Conservation (phyloP, 1,140 invertebrate genomes). For the Limonius californicus region DNA sequence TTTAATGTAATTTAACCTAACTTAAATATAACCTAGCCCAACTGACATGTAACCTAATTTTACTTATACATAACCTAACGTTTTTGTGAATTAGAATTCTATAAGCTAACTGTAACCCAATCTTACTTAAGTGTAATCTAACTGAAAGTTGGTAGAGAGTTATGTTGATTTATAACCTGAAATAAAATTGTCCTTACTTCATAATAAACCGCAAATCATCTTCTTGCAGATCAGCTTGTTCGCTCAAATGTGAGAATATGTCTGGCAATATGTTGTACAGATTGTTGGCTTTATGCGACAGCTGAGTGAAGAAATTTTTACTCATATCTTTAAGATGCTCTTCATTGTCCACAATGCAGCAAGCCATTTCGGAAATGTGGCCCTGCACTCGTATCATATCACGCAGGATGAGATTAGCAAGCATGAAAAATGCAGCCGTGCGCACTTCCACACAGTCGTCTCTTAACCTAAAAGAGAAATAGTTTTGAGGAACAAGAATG, state of each 20-base stretch:
- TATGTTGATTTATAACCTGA: no score
- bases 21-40: no score
- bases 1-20: no score
- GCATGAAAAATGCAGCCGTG: constrained; percentile 76
- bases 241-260: constrained; percentile 84
- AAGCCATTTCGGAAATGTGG: constrained; percentile 87
- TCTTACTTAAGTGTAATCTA: no score
- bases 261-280: constrained; percentile 93
- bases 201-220: constrained; percentile 77
- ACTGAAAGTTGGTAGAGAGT: no score
- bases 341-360: constrained; percentile 79
- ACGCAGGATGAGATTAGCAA: constrained; percentile 86
- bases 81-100: no score
- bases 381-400: constrained; percentile 96
- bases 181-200: no score
- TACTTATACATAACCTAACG: no score
- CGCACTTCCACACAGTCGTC: constrained; percentile 70
- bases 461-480: constrained; percentile 58
- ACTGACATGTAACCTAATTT: no score
- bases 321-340: constrained; percentile 66
- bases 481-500: no score
- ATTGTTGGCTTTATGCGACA: constrained; percentile 85
- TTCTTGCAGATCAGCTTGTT: constrained; percentile 67
- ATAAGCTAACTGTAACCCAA: no score
- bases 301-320: constrained; percentile 78